Conservation (phyloP, 2,888 invertebrate species). For the Chorisops tibialis region DNA sequence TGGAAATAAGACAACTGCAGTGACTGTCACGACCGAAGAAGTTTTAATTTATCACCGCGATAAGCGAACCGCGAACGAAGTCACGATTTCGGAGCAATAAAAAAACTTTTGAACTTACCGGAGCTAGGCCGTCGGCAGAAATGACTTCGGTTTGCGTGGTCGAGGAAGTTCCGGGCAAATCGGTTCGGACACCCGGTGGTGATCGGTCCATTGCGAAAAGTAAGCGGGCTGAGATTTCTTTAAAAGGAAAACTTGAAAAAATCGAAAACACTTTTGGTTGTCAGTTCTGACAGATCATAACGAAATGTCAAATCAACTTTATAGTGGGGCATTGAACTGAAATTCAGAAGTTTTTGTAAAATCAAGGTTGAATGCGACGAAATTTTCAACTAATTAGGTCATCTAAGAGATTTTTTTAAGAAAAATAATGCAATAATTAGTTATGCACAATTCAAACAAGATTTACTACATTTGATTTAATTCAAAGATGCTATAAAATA, state of each 20-base stretch:
- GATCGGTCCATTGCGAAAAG: constrained; percentile 27
- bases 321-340: neutral
- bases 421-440: too few relatives aligned
- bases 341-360: neutral
- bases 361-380: too few relatives aligned
- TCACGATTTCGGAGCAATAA: neutral
- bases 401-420: too few relatives aligned
- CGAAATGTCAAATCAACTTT: neutral
- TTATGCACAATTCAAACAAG: too few relatives aligned
- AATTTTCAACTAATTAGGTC: too few relatives aligned
- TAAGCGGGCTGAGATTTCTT: neutral
- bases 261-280: neutral
- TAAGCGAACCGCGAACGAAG: neutral
- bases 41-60: neutral
- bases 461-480: too few relatives aligned
- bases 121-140: neutral
- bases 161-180: constrained; percentile 20
- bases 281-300: neutral
- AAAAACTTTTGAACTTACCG: constrained; percentile 19
- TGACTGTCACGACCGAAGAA: neutral
- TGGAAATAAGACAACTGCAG: too few relatives aligned
- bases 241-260: neutral
- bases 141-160: constrained; percentile 28
- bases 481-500: neutral
- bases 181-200: constrained; percentile 18